Evolutionary conservation across 2,888 invertebrate species (phyloP).

Genomic region (Lymantria dispar): DNA sequence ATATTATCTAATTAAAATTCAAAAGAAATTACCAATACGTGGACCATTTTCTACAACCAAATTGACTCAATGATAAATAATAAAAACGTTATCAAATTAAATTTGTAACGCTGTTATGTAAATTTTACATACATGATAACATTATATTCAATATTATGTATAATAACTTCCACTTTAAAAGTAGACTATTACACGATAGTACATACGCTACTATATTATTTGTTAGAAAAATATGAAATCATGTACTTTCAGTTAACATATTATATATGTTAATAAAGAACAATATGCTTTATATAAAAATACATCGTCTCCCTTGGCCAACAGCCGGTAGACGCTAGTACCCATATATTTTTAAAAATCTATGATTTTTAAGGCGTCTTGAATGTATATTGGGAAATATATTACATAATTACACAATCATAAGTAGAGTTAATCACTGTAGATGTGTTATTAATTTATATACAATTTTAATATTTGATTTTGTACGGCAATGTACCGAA

Average conservation of each 20-base stretch:
- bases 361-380: constrained; percentile 80
- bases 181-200: constrained; percentile 62
- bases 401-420: constrained; percentile 71
- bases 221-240: constrained; percentile 81
- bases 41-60: constrained; percentile 28
- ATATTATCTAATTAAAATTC: not conserved
- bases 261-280: constrained; percentile 81
- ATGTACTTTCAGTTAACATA: constrained; percentile 81
- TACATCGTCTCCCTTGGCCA: constrained; percentile 72
- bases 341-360: constrained; percentile 77
- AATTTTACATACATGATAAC: constrained; percentile 52
- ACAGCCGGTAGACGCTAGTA: constrained; percentile 73
- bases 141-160: constrained; percentile 52
- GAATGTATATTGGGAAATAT: constrained; percentile 73
- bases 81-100: constrained; percentile 67
- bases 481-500: constrained; percentile 26
- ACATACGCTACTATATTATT: constrained; percentile 68
- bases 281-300: constrained; percentile 81
- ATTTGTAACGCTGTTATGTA: constrained; percentile 60
- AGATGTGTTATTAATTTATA: constrained; percentile 66
- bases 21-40: constrained; percentile 19
- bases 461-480: constrained; percentile 64
- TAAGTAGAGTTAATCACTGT: constrained; percentile 74
- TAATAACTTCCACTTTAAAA: constrained; percentile 65
- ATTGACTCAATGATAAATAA: constrained; percentile 45